phyloP scores from a whole-genome alignment of 2,113 vertebrate species.

The Megatriorchis doriae region DNA sequence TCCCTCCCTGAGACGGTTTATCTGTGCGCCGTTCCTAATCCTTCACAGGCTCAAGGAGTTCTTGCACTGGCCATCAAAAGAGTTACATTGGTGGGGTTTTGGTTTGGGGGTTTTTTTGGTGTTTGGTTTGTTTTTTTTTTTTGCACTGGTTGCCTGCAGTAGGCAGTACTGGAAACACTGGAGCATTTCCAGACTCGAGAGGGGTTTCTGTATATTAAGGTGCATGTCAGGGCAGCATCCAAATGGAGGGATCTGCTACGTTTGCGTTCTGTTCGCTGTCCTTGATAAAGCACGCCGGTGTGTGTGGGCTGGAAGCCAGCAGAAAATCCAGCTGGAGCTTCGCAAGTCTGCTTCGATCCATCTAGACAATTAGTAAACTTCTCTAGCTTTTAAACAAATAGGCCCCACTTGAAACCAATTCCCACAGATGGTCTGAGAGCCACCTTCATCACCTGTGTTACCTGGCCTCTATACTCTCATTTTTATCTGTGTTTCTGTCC shows the following conservation, averaged over 20 bases:
- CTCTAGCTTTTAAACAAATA: neutral
- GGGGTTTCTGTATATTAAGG: neutral
- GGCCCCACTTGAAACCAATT: neutral
- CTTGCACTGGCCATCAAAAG: neutral
- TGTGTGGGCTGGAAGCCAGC: neutral
- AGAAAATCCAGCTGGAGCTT: neutral
- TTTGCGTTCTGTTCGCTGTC: neutral
- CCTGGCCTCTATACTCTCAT: neutral
- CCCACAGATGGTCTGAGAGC: neutral
- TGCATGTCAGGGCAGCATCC: neutral
- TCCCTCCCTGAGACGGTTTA: neutral
- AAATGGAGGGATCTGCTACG: neutral
- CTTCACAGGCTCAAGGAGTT: neutral
- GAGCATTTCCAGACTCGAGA: fast-evolving
- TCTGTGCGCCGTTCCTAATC: fast-evolving
- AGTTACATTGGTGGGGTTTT: neutral
- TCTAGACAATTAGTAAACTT: neutral
- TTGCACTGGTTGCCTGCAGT: neutral
- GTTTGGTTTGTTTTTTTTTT: neutral
- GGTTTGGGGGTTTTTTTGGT: no score
- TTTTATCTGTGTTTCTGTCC: neutral
- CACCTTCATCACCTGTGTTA: neutral
- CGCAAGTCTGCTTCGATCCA: neutral
- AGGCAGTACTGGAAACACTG: neutral
- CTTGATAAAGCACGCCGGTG: fast-evolving